These are phyloP conservation scores for Procavia capensis DNA, from an alignment of 2,113 vertebrate genomes.

Conservation along the genomic window DNA sequence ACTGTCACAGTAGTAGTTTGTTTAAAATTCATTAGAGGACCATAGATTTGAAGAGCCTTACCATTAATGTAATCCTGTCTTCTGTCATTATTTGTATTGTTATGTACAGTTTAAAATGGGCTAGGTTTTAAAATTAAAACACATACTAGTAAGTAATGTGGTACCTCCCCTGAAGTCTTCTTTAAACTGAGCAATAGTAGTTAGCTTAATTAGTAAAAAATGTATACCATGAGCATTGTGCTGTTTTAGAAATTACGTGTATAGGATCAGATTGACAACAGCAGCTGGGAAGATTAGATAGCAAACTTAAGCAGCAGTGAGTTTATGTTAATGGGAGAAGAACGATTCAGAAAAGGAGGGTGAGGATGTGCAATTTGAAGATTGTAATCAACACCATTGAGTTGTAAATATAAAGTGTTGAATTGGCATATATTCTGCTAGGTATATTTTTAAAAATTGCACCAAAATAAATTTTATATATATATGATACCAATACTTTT, in stretches of 20 bases:
- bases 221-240: no score
- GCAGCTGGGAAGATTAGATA: no score
- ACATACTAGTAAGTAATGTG: conserved; percentile 2
- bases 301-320: no score
- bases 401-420: no score
- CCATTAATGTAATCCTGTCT: neutral
- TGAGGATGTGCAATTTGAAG: no score
- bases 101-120: neutral
- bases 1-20: conserved; percentile 3
- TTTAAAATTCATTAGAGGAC: conserved; percentile 3
- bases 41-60: conserved; percentile 28
- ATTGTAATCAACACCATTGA: no score
- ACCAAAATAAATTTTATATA: neutral
- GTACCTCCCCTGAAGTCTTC: neutral
- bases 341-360: no score
- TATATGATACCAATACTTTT: conserved; percentile 20
- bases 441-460: neutral
- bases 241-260: no score
- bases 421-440: neutral
- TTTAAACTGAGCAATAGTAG: no score
- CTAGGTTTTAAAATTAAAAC: neutral
- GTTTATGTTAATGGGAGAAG: no score
- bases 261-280: no score
- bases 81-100: conserved; percentile 7
- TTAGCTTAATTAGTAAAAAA: no score